phyloP scores from a whole-genome alignment of 2,113 vertebrate genomes.

The Pelecanoides urinatrix region DNA sequence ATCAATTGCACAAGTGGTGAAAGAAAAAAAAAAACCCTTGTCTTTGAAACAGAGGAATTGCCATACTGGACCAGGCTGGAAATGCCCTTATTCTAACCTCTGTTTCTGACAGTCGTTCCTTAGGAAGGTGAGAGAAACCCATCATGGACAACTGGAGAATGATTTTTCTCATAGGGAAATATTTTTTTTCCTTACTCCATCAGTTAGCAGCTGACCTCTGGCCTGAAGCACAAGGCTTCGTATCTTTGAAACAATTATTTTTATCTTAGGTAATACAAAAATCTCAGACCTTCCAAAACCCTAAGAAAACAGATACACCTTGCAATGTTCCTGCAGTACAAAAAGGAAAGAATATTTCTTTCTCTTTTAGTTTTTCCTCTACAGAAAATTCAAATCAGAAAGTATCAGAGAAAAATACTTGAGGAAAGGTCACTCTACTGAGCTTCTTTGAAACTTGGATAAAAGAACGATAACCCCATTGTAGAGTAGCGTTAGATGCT shows the following conservation, averaged over 20 bases:
- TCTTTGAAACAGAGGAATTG: neutral
- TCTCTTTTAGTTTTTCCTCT: neutral
- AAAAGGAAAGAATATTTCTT: neutral
- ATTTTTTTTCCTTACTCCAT: neutral
- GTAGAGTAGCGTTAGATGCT: neutral
- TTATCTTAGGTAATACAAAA: neutral
- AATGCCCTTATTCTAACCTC: neutral
- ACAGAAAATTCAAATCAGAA: neutral
- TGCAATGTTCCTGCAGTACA: neutral
- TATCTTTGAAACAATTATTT: neutral
- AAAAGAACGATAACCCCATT: neutral
- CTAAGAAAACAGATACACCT: neutral
- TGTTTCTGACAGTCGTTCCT: neutral
- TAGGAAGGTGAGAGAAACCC: neutral
- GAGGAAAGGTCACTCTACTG: conserved; percentile 17
- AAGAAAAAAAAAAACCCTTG: neutral
- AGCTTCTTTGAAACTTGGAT: neutral
- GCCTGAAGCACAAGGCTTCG: neutral
- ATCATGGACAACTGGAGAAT: neutral
- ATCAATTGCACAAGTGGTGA: neutral
- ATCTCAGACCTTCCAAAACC: neutral
- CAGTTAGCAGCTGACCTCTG: neutral
- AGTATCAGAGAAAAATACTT: neutral
- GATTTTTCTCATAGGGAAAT: neutral
- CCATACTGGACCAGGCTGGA: neutral